Evolutionary conservation across 2,797 vertebrate species (phyloP).

Genomic region (Pitangus sulphuratus): DNA sequence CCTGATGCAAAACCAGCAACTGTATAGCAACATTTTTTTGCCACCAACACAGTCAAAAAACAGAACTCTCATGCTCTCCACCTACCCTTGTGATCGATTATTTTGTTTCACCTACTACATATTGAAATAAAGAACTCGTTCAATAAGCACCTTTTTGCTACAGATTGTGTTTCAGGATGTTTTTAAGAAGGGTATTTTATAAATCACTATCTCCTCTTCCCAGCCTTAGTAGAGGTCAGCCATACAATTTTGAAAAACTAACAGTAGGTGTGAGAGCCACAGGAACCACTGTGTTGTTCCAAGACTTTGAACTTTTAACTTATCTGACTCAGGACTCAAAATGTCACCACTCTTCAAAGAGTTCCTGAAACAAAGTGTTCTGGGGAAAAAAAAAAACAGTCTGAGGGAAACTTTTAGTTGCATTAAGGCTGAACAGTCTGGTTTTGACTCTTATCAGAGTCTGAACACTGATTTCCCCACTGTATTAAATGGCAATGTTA

Average conservation of each 20-base stretch:
- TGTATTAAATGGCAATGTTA: background rate
- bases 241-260: background rate
- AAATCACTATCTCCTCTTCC: background rate
- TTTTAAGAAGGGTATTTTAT: background rate
- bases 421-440: background rate
- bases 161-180: background rate
- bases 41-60: background rate
- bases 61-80: background rate
- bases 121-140: background rate
- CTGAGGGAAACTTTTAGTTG: background rate
- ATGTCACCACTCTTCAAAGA: background rate
- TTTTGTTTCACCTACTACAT: background rate
- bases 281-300: background rate
- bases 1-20: background rate
- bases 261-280: background rate
- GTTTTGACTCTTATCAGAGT: background rate
- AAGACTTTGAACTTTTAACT: background rate
- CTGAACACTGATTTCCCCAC: background rate
- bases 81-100: background rate
- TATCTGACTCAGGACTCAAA: background rate
- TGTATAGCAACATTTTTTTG: background rate
- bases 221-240: background rate
- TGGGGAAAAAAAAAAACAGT: background rate
- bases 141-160: background rate
- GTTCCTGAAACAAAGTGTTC: background rate